These are phyloP conservation scores for Micrasema minimum DNA, from an alignment of 1,140 invertebrate genomes.

Conservation along the genomic window DNA sequence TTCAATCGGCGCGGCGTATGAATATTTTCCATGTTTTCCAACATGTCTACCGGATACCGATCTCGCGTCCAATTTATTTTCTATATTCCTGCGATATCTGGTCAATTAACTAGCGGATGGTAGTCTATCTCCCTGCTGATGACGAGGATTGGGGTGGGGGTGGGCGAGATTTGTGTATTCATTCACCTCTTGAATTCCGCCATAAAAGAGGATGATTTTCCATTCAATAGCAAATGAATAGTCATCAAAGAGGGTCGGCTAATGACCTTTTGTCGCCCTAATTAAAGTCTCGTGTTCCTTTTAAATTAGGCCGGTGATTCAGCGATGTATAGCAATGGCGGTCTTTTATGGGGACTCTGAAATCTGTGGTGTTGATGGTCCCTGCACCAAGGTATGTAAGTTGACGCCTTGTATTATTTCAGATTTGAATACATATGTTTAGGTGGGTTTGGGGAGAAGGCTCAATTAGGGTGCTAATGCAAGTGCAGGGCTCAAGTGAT, in stretches of 20 bases:
- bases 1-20: not conserved
- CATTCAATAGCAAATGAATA: conserved; percentile 52
- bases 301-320: conserved; percentile 49
- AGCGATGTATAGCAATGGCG: conserved; percentile 29
- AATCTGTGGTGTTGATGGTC: too few relatives aligned
- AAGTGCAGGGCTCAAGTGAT: conserved; percentile 7
- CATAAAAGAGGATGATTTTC: conserved; percentile 42
- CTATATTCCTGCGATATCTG: conserved; percentile 40
- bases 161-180: conserved; percentile 30
- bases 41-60: conserved; percentile 11
- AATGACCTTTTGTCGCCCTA: conserved; percentile 54
- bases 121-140: conserved; percentile 2
- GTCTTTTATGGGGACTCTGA: not conserved
- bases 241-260: conserved; percentile 52
- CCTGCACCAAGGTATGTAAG: not conserved
- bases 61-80: conserved; percentile 39
- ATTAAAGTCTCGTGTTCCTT: conserved; percentile 49
- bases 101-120: conserved; percentile 42
- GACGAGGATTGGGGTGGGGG: conserved; percentile 14
- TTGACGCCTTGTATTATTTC: conserved; percentile 9
- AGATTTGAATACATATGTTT: conserved; percentile 25
- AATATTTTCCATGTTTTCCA: conserved; percentile 27
- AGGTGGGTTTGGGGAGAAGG: not conserved
- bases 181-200: conserved; percentile 28
- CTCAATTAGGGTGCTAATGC: not conserved